These are phyloP conservation scores for Aphidius gifuensis DNA, from an alignment of 1,140 invertebrate genomes.

Conservation along the genomic window DNA sequence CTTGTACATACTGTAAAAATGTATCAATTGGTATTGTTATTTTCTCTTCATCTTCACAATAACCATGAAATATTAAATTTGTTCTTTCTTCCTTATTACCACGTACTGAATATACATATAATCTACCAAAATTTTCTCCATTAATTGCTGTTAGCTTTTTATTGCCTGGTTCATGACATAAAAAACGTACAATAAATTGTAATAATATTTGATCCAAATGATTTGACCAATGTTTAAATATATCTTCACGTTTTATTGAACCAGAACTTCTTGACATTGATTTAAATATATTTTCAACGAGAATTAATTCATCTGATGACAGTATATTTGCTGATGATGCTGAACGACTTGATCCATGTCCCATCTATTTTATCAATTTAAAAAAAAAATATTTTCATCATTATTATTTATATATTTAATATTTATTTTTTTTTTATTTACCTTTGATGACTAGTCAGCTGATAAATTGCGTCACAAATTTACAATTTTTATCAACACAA, in stretches of 20 bases:
- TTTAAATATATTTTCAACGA: slow-evolving; percentile 53
- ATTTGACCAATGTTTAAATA: slow-evolving; percentile 52
- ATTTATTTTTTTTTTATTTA: background rate
- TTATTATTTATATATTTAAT: too few relatives aligned
- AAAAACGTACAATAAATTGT: slow-evolving; percentile 49
- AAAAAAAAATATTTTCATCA: slow-evolving; percentile 1
- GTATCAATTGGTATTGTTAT: slow-evolving; percentile 39
- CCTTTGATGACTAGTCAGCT: background rate
- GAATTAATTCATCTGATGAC: slow-evolving; percentile 46
- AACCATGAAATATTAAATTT: slow-evolving; percentile 44
- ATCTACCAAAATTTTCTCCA: slow-evolving; percentile 48
- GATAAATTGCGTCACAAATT: too few relatives aligned
- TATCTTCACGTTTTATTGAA: slow-evolving; percentile 53
- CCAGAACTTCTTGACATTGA: slow-evolving; percentile 54
- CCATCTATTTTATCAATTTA: slow-evolving; percentile 40
- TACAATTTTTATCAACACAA: too few relatives aligned
- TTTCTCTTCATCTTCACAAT: slow-evolving; percentile 48
- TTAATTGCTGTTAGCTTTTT: slow-evolving; percentile 49
- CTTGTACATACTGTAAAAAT: slow-evolving; percentile 49
- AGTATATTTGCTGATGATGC: slow-evolving; percentile 46
- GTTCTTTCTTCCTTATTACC: slow-evolving; percentile 48
- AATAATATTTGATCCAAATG: slow-evolving; percentile 48
- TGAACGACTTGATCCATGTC: slow-evolving; percentile 51
- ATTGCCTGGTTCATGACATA: slow-evolving; percentile 48
- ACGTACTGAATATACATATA: slow-evolving; percentile 49